These are phyloP conservation scores for Melospiza melodia DNA, from an alignment of 2,113 vertebrate genomes.

Conservation along the genomic window DNA sequence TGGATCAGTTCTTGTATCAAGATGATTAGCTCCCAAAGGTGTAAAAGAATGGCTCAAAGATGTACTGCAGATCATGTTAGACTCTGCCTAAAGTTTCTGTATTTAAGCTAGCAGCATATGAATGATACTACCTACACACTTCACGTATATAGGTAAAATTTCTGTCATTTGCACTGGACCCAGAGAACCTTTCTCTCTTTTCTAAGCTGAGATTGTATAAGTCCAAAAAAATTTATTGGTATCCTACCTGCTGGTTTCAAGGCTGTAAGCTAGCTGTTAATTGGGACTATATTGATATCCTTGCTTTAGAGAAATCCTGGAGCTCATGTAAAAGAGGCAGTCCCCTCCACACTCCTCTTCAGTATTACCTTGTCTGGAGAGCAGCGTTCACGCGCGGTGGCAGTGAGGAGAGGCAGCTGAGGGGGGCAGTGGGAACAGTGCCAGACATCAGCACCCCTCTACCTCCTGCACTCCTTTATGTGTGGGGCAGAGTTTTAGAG, in stretches of 20 bases:
- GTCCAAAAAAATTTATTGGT: background rate
- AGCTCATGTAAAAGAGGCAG: background rate
- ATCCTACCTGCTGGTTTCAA: background rate
- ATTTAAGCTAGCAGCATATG: background rate
- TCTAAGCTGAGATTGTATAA: background rate
- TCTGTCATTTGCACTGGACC: background rate
- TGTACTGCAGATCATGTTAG: background rate
- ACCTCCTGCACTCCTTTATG: background rate
- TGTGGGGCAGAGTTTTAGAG: background rate
- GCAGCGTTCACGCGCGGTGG: fast-evolving
- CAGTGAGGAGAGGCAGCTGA: background rate
- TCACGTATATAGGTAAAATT: background rate
- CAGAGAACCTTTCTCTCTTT: background rate
- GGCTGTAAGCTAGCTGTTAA: background rate
- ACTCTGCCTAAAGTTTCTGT: background rate
- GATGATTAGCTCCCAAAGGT: background rate
- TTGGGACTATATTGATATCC: background rate
- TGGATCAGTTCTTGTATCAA: background rate
- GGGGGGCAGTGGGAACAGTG: background rate
- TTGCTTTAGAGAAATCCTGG: background rate
- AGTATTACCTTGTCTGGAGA: background rate
- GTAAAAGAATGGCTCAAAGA: background rate
- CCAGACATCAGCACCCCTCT: background rate
- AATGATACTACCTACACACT: background rate
- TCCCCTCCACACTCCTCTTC: background rate